phyloP scores from a whole-genome alignment of 2,888 invertebrate species.

The Nomada hirtipes region DNA sequence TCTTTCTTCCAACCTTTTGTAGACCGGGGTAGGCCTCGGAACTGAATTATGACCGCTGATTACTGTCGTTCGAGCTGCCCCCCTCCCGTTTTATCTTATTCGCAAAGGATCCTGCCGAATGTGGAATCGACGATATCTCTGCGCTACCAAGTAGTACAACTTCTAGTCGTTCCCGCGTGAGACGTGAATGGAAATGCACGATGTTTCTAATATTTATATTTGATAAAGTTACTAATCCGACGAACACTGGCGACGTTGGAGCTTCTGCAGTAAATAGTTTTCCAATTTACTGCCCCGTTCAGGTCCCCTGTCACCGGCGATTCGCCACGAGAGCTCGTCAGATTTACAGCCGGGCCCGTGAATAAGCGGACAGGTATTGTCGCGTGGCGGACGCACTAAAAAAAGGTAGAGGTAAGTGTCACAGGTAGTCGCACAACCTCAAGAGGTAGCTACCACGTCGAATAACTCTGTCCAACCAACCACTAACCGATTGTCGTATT shows the following conservation, averaged over 20 bases:
- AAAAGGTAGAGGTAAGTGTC: constrained; percentile 16
- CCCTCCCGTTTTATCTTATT: constrained; percentile 31
- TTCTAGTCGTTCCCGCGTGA: neutral
- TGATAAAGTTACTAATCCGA: too few relatives aligned
- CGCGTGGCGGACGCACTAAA: constrained; percentile 66
- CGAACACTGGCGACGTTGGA: too few relatives aligned
- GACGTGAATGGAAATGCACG: too few relatives aligned
- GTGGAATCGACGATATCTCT: neutral
- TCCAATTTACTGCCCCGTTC: neutral
- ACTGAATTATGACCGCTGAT: constrained; percentile 56
- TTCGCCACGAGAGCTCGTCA: neutral
- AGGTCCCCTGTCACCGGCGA: constrained; percentile 14
- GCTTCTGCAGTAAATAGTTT: constrained; percentile 12
- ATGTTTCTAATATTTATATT: neutral
- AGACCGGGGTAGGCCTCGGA: constrained; percentile 38
- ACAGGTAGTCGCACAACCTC: constrained; percentile 38
- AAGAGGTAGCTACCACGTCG: neutral
- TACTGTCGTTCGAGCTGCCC: constrained; percentile 44
- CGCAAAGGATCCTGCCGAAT: constrained; percentile 11
- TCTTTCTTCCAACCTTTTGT: constrained; percentile 34
- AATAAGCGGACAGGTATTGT: constrained; percentile 48
- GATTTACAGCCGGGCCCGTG: constrained; percentile 41
- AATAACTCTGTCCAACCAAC: constrained; percentile 20
- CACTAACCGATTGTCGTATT: constrained; percentile 19
- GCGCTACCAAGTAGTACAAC: neutral